phyloP scores from a whole-genome alignment of 2,797 vertebrate species.

The Gymnoscopelus microlampas region DNA sequence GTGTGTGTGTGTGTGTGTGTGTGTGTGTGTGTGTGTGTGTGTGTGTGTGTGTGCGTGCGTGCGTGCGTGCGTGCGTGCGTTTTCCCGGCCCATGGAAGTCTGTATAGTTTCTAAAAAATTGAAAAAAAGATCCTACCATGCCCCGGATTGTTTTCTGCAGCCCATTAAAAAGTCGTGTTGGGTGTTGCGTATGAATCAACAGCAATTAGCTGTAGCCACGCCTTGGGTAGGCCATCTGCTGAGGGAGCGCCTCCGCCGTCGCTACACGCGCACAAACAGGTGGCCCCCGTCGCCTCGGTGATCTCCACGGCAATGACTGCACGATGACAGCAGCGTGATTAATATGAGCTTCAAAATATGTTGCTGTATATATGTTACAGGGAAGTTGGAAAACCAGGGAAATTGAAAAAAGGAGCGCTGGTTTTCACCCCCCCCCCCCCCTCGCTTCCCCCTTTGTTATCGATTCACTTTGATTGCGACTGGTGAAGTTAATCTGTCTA shows the following conservation, averaged over 20 bases:
- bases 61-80: too few species aligned
- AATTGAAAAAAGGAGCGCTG: too few species aligned
- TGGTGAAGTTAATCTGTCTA: too few species aligned
- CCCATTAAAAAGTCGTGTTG: slow-evolving; percentile 47
- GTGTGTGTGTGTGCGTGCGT: not conserved
- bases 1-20: not conserved
- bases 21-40: not conserved
- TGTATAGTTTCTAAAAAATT: too few species aligned
- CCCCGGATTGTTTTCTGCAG: not conserved
- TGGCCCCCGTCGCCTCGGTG: slow-evolving; percentile 48
- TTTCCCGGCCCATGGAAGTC: too few species aligned
- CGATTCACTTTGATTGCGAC: too few species aligned
- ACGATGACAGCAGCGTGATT: slow-evolving; percentile 48
- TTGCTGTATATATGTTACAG: not conserved
- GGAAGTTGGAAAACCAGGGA: too few species aligned
- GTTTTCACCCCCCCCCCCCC: too few species aligned
- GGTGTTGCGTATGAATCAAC: slow-evolving; percentile 66
- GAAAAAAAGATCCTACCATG: not conserved
- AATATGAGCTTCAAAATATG: slow-evolving; percentile 50
- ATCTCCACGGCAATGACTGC: slow-evolving; percentile 31
- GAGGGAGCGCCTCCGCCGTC: slow-evolving; percentile 36
- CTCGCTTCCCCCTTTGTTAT: too few species aligned
- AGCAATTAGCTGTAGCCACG: slow-evolving; percentile 62
- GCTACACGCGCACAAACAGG: slow-evolving; percentile 57
- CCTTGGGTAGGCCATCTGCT: slow-evolving; percentile 69